Conservation (phyloP, 2,888 invertebrate genomes). For the Carterocephalus palaemon region DNA sequence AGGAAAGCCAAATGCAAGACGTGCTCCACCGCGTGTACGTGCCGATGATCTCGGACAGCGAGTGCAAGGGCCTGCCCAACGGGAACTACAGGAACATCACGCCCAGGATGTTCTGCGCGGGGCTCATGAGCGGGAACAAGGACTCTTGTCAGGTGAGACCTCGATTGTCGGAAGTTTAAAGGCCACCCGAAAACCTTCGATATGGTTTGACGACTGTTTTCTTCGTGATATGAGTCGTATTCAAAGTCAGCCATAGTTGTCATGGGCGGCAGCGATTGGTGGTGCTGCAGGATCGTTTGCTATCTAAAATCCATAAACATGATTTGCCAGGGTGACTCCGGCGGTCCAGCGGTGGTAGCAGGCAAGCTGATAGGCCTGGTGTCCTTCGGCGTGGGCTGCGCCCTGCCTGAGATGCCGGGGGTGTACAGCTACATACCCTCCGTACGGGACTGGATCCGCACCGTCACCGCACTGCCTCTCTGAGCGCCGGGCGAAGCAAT, state of each 20-base stretch:
- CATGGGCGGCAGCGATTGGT: too few relatives aligned
- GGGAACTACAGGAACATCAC: constrained; percentile 50
- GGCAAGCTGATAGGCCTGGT: constrained; percentile 74
- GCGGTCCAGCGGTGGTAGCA: constrained; percentile 71
- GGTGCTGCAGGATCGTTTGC: too few relatives aligned
- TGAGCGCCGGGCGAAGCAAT: too few relatives aligned
- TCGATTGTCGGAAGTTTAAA: too few relatives aligned
- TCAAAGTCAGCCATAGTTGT: too few relatives aligned
- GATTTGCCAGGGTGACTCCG: constrained; percentile 75
- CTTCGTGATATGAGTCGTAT: too few relatives aligned
- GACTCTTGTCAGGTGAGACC: constrained; percentile 74
- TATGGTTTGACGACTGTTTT: too few relatives aligned
- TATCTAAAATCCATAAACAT: too few relatives aligned
- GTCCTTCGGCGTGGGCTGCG: constrained; percentile 79
- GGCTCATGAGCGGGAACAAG: constrained; percentile 49
- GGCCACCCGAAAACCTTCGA: too few relatives aligned
- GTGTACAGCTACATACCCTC: constrained; percentile 72
- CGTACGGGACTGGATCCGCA: constrained; percentile 60
- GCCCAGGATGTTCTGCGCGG: constrained; percentile 67
- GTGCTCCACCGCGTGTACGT: constrained; percentile 50
- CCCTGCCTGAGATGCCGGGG: constrained; percentile 71
- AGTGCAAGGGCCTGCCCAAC: constrained; percentile 44
- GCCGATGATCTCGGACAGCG: constrained; percentile 44
- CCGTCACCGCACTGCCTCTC: constrained; percentile 58
- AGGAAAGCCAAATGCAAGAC: constrained; percentile 61